Base-by-base conservation (phyloP, 2,113 vertebrate genomes). In the Thoracochromis brauschi region DNA sequence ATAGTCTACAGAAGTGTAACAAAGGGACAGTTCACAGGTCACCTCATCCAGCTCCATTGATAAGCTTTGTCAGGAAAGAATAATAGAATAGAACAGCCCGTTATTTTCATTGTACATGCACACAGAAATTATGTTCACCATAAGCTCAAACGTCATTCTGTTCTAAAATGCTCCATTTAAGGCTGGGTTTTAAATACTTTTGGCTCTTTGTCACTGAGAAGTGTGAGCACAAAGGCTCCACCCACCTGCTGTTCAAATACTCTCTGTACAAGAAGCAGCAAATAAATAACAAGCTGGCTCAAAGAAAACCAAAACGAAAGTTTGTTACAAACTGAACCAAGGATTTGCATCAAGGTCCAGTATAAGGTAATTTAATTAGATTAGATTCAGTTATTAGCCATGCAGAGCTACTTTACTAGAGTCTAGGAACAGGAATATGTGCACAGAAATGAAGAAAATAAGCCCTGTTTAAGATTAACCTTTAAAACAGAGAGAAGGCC, bases 301-400 rank as follows among this genome's bases (percentile, higher is more conserved):
- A 26, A 73, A 40, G 12, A 24, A 42, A 73, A 10, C 13, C 1
- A 2, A 26, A 73, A 45, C 1, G 0, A 35, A 24, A 4, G 38
- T 45, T 73, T 73, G 2, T 73, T 24, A 26, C n/a, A 73, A 42
- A 73, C 38, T 10, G 9, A 19, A 49, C 71, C 7, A 47, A 75
- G 68, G 5, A 17, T 16, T 10, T 29, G 24, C 68, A 17, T 26
- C 1, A 45, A 31, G 1, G 42, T 75, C 1, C 1, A 49, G 14
- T 19, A 19, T 19, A 29, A 29, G 40, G 24, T 1, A 5, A 47
- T 47, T 75, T 75, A 73, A 45, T 73, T 47, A 1, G 24, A 49
- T 29, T 75, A 1, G 24, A 49, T 29, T 75, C 6, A 31, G 4
- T 75, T 49, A 26, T 75, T 4, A 75, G 45, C 1, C 24, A 31